Evolutionary conservation across 2,888 invertebrate species (phyloP).

Genomic region (Boloria selene): DNA sequence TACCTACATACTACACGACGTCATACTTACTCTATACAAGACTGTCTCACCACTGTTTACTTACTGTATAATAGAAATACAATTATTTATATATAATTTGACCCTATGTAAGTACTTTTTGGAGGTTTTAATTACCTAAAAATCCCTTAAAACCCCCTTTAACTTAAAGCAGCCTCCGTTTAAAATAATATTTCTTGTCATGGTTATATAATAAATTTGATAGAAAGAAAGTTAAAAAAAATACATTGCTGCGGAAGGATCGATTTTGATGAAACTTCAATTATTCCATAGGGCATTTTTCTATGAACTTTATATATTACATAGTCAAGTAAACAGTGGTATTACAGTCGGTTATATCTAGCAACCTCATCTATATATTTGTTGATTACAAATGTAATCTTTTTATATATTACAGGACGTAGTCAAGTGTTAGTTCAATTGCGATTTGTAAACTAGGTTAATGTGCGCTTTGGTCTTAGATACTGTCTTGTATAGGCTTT

Average conservation of each 20-base stretch:
- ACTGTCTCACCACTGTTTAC: slow-evolving; percentile 1
- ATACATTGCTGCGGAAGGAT: not conserved
- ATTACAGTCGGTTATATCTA: not conserved
- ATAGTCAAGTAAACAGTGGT: not conserved
- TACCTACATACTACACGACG: slow-evolving; percentile 3
- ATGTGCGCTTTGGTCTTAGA: slow-evolving; percentile 8
- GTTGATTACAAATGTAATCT: not conserved
- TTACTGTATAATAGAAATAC: not conserved
- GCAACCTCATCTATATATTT: slow-evolving; percentile 5
- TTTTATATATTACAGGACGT: slow-evolving; percentile 13
- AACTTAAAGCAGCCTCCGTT: no score
- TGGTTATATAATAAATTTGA: no score
- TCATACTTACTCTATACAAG: slow-evolving; percentile 6
- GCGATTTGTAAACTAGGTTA: slow-evolving; percentile 11
- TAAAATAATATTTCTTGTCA: no score
- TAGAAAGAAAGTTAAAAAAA: not conserved
- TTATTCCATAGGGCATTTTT: not conserved
- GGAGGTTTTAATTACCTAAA: no score
- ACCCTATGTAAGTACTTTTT: not conserved
- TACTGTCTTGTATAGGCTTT: slow-evolving; percentile 6
- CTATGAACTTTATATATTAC: not conserved
- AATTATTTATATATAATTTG: not conserved
- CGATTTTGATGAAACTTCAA: slow-evolving; percentile 1
- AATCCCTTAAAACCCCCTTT: no score
- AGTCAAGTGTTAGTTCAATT: slow-evolving; percentile 13